A percentile compares a stretch with the other conserved stretches of the same genome.
phyloP scores from a whole-genome alignment of 2,113 vertebrate species.

The Peucedramus taeniatus region DNA sequence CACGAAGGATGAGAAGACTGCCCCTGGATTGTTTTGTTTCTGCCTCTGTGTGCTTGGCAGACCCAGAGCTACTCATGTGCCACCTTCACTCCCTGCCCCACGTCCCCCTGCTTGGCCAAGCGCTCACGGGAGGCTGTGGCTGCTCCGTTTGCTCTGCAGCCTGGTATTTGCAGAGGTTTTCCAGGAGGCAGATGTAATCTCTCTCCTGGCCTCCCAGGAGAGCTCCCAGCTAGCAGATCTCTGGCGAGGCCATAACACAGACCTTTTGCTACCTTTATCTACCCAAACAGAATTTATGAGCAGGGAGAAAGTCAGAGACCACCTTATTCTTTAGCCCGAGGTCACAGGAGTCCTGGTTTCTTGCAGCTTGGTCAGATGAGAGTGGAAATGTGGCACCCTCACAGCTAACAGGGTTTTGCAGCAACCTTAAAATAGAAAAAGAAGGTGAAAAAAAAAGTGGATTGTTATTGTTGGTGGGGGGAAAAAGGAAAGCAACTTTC shows the following conservation, averaged over 20 bases:
- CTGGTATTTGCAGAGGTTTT: conserved; percentile 37
- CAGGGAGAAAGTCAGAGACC: not conserved
- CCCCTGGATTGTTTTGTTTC: not conserved
- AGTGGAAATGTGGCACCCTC: not conserved
- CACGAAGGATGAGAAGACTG: not conserved
- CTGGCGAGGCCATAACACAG: not conserved
- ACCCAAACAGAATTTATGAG: conserved; percentile 32
- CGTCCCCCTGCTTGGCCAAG: not conserved
- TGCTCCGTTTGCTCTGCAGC: not conserved
- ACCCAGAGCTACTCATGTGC: not conserved
- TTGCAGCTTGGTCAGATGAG: not conserved
- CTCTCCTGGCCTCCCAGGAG: not conserved
- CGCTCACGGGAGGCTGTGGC: not conserved
- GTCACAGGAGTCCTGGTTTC: not conserved
- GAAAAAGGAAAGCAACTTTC: not conserved
- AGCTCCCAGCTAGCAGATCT: not conserved
- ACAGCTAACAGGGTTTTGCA: not conserved
- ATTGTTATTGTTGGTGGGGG: not conserved
- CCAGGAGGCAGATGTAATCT: not conserved
- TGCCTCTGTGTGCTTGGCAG: not conserved
- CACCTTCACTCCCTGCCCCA: not conserved
- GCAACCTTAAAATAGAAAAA: not conserved
- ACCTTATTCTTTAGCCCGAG: not conserved
- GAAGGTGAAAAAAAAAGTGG: not conserved
- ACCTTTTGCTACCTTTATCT: conserved; percentile 5